Evolutionary conservation across 2,113 vertebrate genomes (phyloP), one percentile per base, ranked within the genome.

Genomic region (Menidia beryllina): DNA sequence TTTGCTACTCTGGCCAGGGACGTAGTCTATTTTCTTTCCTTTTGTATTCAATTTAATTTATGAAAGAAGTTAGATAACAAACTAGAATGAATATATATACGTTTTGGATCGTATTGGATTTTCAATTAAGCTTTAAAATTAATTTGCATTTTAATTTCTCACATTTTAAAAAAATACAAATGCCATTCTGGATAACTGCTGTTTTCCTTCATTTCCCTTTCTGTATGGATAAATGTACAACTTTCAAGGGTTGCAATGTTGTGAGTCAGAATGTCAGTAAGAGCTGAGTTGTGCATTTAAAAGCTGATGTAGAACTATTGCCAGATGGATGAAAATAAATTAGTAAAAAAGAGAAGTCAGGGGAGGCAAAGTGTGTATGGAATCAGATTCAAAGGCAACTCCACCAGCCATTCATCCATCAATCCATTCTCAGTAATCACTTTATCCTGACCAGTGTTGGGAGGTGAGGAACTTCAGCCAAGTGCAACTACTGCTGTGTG

Each of bases 201-300:
- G 7, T 34, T 34, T 34, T 34, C n/a, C 10, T 34, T 34, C 5
- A 8, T 5, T 10, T 34, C 10, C 8, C 8, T 30, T 30, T 30
- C 30, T 30, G 30, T 30, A 30, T 30, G 4, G 30, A 30, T 30
- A 30, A 8, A 30, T 30, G 30, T 30, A 30, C 30, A 45, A 23
- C 17, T 53, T 52, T 62, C 64, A 69, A 50, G n/a, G 5, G 59
- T 49, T 48, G 49, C 49, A 30, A 30, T 30, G 26, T 62, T 66
- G 54, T 52, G 51, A 7, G 57, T 82, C 77, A 77, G 82, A 75
- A 84, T 53, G 69, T 30, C 11, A 41, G 60, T 69, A 60, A 17
- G 26, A 72, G 69, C 75, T 73, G 79, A 88, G 60, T 81, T 61
- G 59, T 48, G 66, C 7, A 64, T 72, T 84, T 75, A 74, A 73